phyloP scores from a whole-genome alignment of 1,140 invertebrate genomes.

The Drosophila watanabei region DNA sequence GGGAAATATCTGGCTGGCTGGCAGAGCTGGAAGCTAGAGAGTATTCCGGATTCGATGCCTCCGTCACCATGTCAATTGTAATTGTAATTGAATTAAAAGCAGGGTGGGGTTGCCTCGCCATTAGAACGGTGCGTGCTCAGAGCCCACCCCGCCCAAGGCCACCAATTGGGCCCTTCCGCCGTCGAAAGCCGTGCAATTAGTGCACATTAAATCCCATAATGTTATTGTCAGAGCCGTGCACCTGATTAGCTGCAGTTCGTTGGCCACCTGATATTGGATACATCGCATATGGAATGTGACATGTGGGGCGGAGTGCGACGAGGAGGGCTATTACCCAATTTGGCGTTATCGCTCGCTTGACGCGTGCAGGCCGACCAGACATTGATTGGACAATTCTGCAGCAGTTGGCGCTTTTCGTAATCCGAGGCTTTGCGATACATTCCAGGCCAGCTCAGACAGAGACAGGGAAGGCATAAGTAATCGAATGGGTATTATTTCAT shows the following conservation, averaged over 20 bases:
- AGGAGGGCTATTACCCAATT: constrained; percentile 32
- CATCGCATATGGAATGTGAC: constrained; percentile 14
- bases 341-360: constrained; percentile 50
- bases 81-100: constrained; percentile 75
- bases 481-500: constrained; percentile 5
- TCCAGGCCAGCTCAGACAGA: constrained; percentile 1
- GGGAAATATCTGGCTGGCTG: constrained; percentile 24
- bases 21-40: constrained; percentile 9
- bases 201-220: constrained; percentile 81
- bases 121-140: constrained; percentile 63
- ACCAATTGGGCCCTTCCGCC: constrained; percentile 72
- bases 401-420: constrained; percentile 33
- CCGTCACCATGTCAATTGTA: constrained; percentile 24
- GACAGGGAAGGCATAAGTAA: not conserved
- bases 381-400: constrained; percentile 47
- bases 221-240: constrained; percentile 63
- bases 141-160: constrained; percentile 38
- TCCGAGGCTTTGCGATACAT: constrained; percentile 25
- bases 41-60: constrained; percentile 34
- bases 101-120: constrained; percentile 31
- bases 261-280: constrained; percentile 64
- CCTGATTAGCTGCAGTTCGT: constrained; percentile 67
- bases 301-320: not conserved
- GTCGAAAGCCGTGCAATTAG: constrained; percentile 68
- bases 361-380: constrained; percentile 19